Percentiles rank a stretch among this genome's conserved stretches.
phyloP scores from a whole-genome alignment of 1,140 invertebrate genomes.

The Danaus melanippus region DNA sequence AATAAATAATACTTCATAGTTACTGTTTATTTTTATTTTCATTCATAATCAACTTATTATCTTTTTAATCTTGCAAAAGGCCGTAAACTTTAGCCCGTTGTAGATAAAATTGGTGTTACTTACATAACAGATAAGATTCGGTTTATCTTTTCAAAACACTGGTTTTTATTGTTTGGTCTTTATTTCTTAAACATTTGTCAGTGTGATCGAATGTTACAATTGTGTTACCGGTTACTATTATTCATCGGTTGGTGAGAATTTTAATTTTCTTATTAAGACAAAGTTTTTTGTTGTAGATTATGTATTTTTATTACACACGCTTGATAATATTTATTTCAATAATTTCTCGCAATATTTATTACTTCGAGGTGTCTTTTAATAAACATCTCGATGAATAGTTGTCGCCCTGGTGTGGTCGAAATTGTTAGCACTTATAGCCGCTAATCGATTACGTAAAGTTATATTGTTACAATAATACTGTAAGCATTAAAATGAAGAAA shows the following conservation, averaged over 20 bases:
- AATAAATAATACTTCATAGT: neutral
- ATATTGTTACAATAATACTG: too few species aligned
- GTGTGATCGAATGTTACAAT: neutral
- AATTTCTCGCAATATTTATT: too few species aligned
- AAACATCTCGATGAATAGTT: too few species aligned
- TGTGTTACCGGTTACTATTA: neutral
- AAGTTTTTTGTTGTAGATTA: neutral
- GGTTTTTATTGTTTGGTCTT: constrained; percentile 2
- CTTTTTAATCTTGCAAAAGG: constrained; percentile 3
- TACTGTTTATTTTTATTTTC: constrained; percentile 7
- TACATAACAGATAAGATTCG: constrained; percentile 1
- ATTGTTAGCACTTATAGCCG: too few species aligned
- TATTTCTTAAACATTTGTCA: neutral
- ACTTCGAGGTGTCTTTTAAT: too few species aligned
- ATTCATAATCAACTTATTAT: constrained; percentile 6
- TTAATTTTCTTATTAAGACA: too few species aligned
- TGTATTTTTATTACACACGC: neutral
- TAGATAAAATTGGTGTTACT: constrained; percentile 9
- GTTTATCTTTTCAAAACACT: constrained; percentile 3
- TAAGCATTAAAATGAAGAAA: too few species aligned
- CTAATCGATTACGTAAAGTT: too few species aligned
- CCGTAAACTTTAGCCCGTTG: constrained; percentile 18
- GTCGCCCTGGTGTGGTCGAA: too few species aligned
- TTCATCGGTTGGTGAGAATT: too few species aligned
- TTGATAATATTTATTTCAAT: too few species aligned